Conservation (phyloP, 2,113 vertebrate species). For the Anoura caudifer region DNA sequence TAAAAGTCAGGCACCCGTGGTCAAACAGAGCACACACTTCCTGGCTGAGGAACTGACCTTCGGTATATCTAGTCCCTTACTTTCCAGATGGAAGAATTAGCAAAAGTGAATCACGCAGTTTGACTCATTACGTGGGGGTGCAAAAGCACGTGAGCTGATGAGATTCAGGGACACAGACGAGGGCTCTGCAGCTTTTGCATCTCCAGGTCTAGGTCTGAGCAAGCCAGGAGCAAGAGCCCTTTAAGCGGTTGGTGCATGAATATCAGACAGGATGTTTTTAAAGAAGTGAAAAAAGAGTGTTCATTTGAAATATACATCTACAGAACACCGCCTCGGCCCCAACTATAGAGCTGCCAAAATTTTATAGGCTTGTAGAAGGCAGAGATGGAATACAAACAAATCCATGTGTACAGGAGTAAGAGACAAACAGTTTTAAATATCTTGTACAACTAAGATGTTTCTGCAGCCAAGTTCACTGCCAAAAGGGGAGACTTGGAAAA, state of each 20-base stretch:
- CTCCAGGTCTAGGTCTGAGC: background rate
- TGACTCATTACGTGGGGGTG: background rate
- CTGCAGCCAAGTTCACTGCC: conserved; percentile 73
- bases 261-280: background rate
- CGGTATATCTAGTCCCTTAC: background rate
- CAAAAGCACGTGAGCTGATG: background rate
- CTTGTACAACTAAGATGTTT: conserved; percentile 65
- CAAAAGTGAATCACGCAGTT: background rate
- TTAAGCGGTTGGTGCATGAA: background rate
- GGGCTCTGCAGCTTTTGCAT: too few species aligned
- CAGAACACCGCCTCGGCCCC: conserved; percentile 41
- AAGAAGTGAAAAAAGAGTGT: conserved; percentile 42
- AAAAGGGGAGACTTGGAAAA: conserved; percentile 70
- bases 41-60: background rate
- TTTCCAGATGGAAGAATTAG: conserved; percentile 20
- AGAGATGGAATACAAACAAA: conserved; percentile 78
- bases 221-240: background rate
- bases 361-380: conserved; percentile 76
- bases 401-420: conserved; percentile 70
- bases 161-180: background rate
- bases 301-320: conserved; percentile 46
- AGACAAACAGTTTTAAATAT: conserved; percentile 80
- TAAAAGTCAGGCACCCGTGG: background rate
- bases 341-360: conserved; percentile 50
- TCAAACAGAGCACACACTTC: background rate